These are phyloP conservation scores for Epinephelus malabaricus DNA, from an alignment of 2,797 vertebrate genomes.

Conservation along the genomic window DNA sequence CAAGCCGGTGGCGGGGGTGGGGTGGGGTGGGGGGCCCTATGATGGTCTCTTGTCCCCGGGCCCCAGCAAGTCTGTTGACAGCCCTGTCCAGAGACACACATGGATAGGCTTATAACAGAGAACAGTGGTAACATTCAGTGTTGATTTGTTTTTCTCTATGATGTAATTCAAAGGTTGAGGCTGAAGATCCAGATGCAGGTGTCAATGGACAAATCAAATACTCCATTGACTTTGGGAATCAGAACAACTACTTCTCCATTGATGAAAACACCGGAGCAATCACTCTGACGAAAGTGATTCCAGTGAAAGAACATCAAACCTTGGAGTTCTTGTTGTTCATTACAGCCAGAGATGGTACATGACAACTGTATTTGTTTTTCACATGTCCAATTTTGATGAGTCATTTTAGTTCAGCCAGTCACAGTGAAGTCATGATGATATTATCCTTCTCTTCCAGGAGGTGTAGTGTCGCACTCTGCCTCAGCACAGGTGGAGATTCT, in stretches of 20 bases:
- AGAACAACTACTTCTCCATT: neutral
- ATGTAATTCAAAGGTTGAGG: conserved; percentile 10
- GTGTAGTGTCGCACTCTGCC: neutral
- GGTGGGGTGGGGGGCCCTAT: no score
- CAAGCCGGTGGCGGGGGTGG: no score
- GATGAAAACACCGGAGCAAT: conserved; percentile 3
- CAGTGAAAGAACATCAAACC: neutral
- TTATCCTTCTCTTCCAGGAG: neutral
- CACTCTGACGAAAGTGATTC: neutral
- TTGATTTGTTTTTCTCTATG: neutral
- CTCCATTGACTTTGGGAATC: conserved; percentile 17
- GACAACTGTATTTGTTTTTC: neutral
- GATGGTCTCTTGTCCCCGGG: no score
- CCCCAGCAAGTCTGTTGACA: no score
- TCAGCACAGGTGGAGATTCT: conserved; percentile 9
- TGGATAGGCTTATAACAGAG: no score
- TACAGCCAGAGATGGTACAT: conserved; percentile 24
- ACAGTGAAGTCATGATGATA: neutral
- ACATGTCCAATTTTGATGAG: neutral
- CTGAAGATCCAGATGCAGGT: conserved; percentile 11
- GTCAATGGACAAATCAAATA: conserved; percentile 19
- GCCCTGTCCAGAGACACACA: no score
- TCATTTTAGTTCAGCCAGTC: neutral
- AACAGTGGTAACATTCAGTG: no score
- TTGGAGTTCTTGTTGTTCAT: neutral